Conservation (phyloP, 2,797 vertebrate species). For the Sebastiscus tertius region DNA sequence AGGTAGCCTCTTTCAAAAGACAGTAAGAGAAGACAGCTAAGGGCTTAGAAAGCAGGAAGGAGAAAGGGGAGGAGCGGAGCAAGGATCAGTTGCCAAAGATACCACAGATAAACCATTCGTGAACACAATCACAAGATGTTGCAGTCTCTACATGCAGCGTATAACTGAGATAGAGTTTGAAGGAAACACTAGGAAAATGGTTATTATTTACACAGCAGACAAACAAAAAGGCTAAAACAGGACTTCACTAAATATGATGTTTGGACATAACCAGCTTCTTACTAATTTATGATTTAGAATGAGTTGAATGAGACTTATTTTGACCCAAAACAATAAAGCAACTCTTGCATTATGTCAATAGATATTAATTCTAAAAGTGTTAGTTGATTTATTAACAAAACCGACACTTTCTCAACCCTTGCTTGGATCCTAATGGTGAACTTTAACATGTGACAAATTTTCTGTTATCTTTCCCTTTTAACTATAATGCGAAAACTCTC, state of each 20-base stretch:
- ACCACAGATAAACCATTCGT: conserved; percentile 41
- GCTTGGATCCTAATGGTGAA: neutral
- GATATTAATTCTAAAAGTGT: neutral
- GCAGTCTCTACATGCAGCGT: neutral
- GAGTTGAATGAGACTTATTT: neutral
- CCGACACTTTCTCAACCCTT: neutral
- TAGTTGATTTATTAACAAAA: neutral
- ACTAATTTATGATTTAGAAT: neutral
- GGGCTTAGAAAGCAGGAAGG: conserved; percentile 37
- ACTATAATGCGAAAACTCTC: conserved; percentile 23
- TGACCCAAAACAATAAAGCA: neutral
- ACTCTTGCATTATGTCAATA: neutral
- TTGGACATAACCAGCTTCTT: neutral
- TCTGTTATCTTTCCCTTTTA: conserved; percentile 22
- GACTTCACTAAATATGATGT: neutral
- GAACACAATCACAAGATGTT: conserved; percentile 21
- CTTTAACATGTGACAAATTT: conserved; percentile 7
- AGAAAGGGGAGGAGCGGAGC: conserved; percentile 36
- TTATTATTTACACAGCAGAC: neutral
- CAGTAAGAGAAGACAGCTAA: conserved; percentile 1
- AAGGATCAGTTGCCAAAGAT: conserved; percentile 63
- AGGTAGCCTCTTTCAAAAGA: conserved; percentile 28
- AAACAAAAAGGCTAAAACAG: neutral
- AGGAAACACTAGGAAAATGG: neutral
- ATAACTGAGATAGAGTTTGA: neutral